Evolutionary conservation across 2,888 invertebrate species (phyloP).

Genomic region (Smittia aterrima): DNA sequence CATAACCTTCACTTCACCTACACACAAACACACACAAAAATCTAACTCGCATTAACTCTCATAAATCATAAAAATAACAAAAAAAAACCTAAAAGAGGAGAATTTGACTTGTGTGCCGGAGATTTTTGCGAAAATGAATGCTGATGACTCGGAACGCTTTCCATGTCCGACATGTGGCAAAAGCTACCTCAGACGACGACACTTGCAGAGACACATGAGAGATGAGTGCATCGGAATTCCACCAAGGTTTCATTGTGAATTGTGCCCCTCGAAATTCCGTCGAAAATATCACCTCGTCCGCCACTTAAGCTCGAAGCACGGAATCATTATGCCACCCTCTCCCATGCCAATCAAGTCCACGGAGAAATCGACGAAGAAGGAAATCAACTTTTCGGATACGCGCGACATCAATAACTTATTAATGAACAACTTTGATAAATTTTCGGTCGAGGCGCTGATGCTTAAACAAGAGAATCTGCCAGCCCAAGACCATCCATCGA

Average conservation of each 20-base stretch:
- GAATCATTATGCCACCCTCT: constrained; percentile 47
- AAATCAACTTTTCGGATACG: neutral
- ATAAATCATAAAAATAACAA: constrained; percentile 19
- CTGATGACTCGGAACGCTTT: constrained; percentile 53
- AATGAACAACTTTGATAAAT: constrained; percentile 37
- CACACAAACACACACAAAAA: constrained; percentile 15
- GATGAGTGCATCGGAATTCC: constrained; percentile 56
- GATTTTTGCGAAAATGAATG: constrained; percentile 45
- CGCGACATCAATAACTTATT: constrained; percentile 31
- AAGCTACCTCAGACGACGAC: constrained; percentile 62
- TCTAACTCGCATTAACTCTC: neutral
- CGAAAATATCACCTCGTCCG: constrained; percentile 57
- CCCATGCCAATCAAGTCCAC: constrained; percentile 20
- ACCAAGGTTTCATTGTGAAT: constrained; percentile 57
- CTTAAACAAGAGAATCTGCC: constrained; percentile 43
- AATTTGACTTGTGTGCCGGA: constrained; percentile 40
- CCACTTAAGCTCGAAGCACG: constrained; percentile 55
- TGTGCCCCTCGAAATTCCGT: constrained; percentile 56
- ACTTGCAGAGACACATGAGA: constrained; percentile 59
- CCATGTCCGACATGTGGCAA: constrained; percentile 59
- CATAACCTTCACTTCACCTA: constrained; percentile 18
- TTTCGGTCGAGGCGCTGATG: constrained; percentile 44
- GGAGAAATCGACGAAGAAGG: neutral
- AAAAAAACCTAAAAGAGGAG: constrained; percentile 4
- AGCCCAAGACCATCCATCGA: neutral